These are phyloP conservation scores for Ypsolopha sequella DNA, from an alignment of 2,888 invertebrate genomes.

Conservation along the genomic window DNA sequence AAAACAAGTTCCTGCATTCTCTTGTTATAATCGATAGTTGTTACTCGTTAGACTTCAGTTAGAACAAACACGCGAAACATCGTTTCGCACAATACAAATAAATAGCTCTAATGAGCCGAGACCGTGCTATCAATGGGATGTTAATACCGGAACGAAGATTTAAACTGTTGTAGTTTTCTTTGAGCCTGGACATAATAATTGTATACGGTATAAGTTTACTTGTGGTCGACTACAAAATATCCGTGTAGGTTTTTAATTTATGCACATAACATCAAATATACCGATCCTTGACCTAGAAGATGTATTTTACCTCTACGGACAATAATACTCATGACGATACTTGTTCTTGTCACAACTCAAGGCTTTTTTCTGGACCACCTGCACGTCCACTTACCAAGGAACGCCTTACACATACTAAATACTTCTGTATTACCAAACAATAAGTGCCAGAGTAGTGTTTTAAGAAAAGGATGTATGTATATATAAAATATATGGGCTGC, in stretches of 20 bases:
- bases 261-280: too few species aligned
- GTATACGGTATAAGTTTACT: too few species aligned
- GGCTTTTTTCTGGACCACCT: conserved; percentile 17
- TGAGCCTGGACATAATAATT: too few species aligned
- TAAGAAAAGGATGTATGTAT: background rate
- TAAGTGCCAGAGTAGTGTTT: conserved; percentile 14
- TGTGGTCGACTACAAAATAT: too few species aligned
- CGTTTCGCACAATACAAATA: conserved; percentile 6
- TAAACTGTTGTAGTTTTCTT: too few species aligned
- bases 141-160: too few species aligned
- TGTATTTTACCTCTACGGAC: background rate
- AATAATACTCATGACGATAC: background rate
- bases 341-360: conserved; percentile 11
- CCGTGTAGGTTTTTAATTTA: too few species aligned
- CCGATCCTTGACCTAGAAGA: conserved; percentile 1
- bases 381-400: conserved; percentile 6
- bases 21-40: background rate
- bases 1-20: background rate
- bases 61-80: conserved; percentile 9
- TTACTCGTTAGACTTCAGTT: conserved; percentile 10
- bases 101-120: conserved; percentile 9
- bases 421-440: conserved; percentile 27
- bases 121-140: too few species aligned
- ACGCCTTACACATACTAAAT: conserved; percentile 23
- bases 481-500: background rate